A percentile compares a stretch with the other conserved stretches of the same genome.
Conservation (phyloP, 2,797 vertebrate genomes). For the Lithobates sylvaticus region DNA sequence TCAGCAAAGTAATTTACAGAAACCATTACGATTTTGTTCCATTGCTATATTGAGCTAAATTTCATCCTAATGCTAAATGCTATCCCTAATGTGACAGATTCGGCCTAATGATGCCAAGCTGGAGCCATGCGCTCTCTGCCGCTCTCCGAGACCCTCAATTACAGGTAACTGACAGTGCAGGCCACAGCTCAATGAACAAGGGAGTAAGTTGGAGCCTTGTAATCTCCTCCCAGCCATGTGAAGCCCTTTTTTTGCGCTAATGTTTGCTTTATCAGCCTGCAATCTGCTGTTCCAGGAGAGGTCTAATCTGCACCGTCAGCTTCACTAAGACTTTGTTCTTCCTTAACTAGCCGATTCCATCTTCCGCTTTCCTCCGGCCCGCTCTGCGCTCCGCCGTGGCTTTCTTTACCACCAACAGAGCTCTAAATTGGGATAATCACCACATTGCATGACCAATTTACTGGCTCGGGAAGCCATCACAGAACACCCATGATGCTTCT, state of each 20-base stretch:
- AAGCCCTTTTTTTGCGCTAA: background rate
- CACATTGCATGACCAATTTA: background rate
- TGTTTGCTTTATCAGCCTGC: background rate
- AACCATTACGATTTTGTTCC: too few relatives aligned
- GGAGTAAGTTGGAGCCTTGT: constrained; percentile 5
- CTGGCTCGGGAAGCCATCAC: too few relatives aligned
- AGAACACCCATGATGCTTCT: background rate
- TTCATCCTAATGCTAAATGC: too few relatives aligned
- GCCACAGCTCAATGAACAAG: background rate
- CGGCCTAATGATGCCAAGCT: background rate
- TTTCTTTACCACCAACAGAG: background rate
- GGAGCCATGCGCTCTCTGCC: background rate
- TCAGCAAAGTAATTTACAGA: too few relatives aligned
- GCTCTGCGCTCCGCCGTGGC: background rate
- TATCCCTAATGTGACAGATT: background rate
- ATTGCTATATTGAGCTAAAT: too few relatives aligned
- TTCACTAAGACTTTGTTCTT: background rate
- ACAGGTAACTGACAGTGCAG: background rate
- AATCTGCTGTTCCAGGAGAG: background rate
- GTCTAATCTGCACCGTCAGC: background rate
- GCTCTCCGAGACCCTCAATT: constrained; percentile 4
- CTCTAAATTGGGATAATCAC: constrained; percentile 1
- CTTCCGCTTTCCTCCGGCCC: background rate
- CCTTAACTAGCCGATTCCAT: background rate
- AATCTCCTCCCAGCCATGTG: constrained; percentile 3